These are phyloP conservation scores for Dicerorhinus sumatrensis DNA, from an alignment of 2,113 vertebrate genomes.

Conservation along the genomic window DNA sequence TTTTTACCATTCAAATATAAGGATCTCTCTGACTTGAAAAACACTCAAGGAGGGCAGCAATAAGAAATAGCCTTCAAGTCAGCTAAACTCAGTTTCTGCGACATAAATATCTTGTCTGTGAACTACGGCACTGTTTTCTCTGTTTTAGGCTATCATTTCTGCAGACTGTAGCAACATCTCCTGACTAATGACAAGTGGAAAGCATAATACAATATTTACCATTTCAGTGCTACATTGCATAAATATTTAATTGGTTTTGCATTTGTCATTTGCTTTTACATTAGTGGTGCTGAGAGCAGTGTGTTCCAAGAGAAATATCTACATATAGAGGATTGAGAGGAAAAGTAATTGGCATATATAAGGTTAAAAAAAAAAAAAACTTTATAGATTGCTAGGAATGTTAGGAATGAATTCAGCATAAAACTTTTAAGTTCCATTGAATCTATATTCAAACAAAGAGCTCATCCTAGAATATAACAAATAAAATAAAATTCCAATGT, in stretches of 20 bases:
- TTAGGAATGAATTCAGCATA: constrained; percentile 75
- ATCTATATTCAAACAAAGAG: not conserved
- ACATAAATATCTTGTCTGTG: not conserved
- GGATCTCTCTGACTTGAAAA: constrained; percentile 31
- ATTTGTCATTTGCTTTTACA: constrained; percentile 79
- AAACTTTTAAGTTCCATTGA: not conserved
- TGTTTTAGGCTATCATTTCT: constrained; percentile 64
- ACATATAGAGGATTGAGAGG: constrained; percentile 61
- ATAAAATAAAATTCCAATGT: not conserved
- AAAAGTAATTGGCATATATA: constrained; percentile 68
- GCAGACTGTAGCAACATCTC: constrained; percentile 72
- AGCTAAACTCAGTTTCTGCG: constrained; percentile 12
- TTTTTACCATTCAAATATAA: not conserved
- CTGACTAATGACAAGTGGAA: constrained; percentile 75
- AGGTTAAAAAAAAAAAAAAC: constrained; percentile 75
- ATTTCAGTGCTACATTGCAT: constrained; percentile 69
- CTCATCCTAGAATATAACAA: not conserved
- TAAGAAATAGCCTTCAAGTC: constrained; percentile 52
- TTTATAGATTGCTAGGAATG: constrained; percentile 74
- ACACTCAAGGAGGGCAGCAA: not conserved
- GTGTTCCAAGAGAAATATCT: constrained; percentile 74
- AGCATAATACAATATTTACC: constrained; percentile 81
- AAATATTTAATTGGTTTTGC: constrained; percentile 79
- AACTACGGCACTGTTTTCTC: constrained; percentile 62
- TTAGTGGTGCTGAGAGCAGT: constrained; percentile 74